Conservation (phyloP, 1,140 invertebrate genomes). For the Chymomyza costata region DNA sequence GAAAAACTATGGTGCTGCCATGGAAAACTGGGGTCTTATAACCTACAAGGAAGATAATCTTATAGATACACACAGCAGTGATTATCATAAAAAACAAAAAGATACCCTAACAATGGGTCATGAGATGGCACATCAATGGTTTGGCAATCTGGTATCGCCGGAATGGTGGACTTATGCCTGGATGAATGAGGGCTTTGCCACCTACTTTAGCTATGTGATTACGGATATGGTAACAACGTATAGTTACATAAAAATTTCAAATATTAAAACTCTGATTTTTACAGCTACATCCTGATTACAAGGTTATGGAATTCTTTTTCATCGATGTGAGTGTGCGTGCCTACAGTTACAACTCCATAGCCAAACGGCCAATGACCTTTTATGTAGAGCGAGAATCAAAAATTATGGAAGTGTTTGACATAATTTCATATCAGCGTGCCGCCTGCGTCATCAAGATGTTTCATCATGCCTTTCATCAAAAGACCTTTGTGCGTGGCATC, state of each 20-base stretch:
- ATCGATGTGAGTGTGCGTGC: conserved; percentile 75
- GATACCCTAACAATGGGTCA: conserved; percentile 76
- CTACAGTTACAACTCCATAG: conserved; percentile 71
- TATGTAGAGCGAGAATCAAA: conserved; percentile 82
- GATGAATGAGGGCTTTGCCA: conserved; percentile 82
- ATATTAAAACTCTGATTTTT: not conserved
- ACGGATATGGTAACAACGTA: conserved; percentile 73
- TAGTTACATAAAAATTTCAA: conserved; percentile 74
- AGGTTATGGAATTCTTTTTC: conserved; percentile 87
- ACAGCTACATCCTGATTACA: conserved; percentile 80
- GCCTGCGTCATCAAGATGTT: conserved; percentile 77
- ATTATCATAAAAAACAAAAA: conserved; percentile 27
- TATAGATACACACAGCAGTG: conserved; percentile 6
- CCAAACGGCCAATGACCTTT: conserved; percentile 84
- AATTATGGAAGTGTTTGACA: conserved; percentile 86
- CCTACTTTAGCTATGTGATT: conserved; percentile 82
- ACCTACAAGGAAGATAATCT: conserved; percentile 78
- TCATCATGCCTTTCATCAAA: conserved; percentile 69
- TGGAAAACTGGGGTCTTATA: conserved; percentile 92
- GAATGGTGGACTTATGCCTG: conserved; percentile 75
- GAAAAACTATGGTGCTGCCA: conserved; percentile 86
- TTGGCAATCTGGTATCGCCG: conserved; percentile 82
- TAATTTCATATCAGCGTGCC: conserved; percentile 84
- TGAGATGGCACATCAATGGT: conserved; percentile 83
- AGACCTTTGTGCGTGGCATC: conserved; percentile 70